Evolutionary conservation across 1,140 invertebrate genomes (phyloP), one percentile per base, ranked within the genome.

Genomic region (Atopsyche davidsoni): DNA sequence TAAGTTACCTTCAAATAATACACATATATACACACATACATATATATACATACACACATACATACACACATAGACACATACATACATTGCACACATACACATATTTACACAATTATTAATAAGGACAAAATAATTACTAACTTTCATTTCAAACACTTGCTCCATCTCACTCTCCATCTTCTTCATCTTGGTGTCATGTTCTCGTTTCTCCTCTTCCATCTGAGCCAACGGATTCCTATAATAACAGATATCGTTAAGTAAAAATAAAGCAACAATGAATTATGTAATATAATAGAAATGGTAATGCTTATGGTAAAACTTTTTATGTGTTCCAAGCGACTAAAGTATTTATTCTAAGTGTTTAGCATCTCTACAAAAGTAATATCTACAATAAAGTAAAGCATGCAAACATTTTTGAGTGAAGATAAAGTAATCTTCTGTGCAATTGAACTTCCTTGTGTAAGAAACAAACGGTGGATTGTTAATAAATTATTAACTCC

Each of bases 131-230:
- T 46, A 46, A 46, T 35, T 35, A 4, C 4, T 25, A 44, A 58
- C 56, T 66, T 78, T 78, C 77, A 83, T 84, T 63, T 88, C 85
- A 66, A 89, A 89, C 11, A 93, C 89, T 75, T 96, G 92, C 68
- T 98, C 89, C 87, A 95, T 94, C 70, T 97, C 94, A 40, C 80
- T 81, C 66, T 95, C 90, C 87, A 96, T 93, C 67, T 93, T 95
- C 67, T 92, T 92, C 83, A 98, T 94, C 72, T 96, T 96, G 31
- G 82, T 76, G 64, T 96, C 91, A 61, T 96, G 93, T 63, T 97
- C 94, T 46, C 88, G 82, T 67, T 96, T 96, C 65, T 98, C 95
- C 65, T 97, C 94, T 68, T 97, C 94, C 85, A 98, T 92, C 70
- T 97, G 94, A 52, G 92, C 90, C 55, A 98, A 73, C 38, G 95